Evolutionary conservation across 2,888 invertebrate genomes (phyloP).

Genomic region (Machimus atricapillus): DNA sequence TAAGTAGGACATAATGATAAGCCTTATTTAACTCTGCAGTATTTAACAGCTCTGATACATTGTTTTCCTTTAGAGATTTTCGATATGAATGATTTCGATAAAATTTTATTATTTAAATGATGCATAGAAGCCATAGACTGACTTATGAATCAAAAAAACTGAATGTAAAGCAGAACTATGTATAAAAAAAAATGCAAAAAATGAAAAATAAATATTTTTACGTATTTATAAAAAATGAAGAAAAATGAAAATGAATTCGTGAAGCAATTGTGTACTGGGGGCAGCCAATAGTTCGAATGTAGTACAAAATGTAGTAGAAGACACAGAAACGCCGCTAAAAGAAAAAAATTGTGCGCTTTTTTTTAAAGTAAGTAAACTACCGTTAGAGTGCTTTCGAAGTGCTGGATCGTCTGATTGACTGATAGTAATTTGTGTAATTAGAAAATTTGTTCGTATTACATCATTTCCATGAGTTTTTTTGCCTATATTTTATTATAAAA

Average conservation of each 20-base stretch:
- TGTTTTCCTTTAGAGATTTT: neutral
- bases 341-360: neutral
- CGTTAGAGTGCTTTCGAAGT: neutral
- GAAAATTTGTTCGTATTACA: slow-evolving; percentile 51
- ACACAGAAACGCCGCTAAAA: neutral
- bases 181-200: neutral
- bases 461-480: slow-evolving; percentile 50
- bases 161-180: neutral
- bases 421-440: slow-evolving; percentile 33
- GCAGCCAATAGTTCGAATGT: slow-evolving; percentile 33
- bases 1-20: neutral
- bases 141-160: neutral
- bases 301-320: neutral
- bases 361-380: slow-evolving; percentile 5
- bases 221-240: slow-evolving; percentile 18
- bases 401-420: neutral
- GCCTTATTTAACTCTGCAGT: slow-evolving; percentile 33
- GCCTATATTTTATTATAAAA: slow-evolving; percentile 36
- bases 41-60: slow-evolving; percentile 2
- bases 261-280: slow-evolving; percentile 63
- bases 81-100: neutral
- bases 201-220: slow-evolving; percentile 9
- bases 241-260: slow-evolving; percentile 55
- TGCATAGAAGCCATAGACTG: slow-evolving; percentile 17
- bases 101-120: neutral